A percentile compares a stretch with the other conserved stretches of the same genome.
phyloP scores from a whole-genome alignment of 2,113 vertebrate genomes.

The Triplophysa rosa region DNA sequence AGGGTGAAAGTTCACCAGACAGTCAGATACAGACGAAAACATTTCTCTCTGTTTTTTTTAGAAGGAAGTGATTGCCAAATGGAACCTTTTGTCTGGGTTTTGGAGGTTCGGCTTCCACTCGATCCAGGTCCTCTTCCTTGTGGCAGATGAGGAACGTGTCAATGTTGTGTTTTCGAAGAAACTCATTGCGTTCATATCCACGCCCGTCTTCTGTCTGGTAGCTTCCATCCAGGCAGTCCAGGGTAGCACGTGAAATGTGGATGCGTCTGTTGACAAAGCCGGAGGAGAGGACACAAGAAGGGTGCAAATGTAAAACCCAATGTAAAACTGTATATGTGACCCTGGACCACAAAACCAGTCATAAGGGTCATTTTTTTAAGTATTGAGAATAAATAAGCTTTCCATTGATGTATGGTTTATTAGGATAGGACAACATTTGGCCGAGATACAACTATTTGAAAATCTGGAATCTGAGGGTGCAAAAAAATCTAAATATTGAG shows the following conservation, averaged over 20 bases:
- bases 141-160: slow-evolving; percentile 77
- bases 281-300: background rate
- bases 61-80: slow-evolving; percentile 57
- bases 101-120: slow-evolving; percentile 20
- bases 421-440: too few relatives aligned
- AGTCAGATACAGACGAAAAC: background rate
- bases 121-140: slow-evolving; percentile 16
- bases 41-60: background rate
- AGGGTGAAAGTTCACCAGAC: background rate
- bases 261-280: slow-evolving; percentile 63
- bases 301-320: too few relatives aligned
- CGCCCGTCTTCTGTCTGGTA: slow-evolving; percentile 72
- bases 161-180: slow-evolving; percentile 73
- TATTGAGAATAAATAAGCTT: too few relatives aligned
- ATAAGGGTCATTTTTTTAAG: too few relatives aligned
- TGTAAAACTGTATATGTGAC: too few relatives aligned
- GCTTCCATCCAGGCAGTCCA: slow-evolving; percentile 70
- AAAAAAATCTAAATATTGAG: too few relatives aligned
- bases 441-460: too few relatives aligned
- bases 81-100: slow-evolving; percentile 61
- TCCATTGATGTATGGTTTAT: too few relatives aligned
- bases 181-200: slow-evolving; percentile 71
- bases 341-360: too few relatives aligned
- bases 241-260: slow-evolving; percentile 75
- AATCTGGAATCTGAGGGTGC: too few relatives aligned